Conservation (phyloP, 1,140 invertebrate species). For the Druon quercuslanigerum region DNA sequence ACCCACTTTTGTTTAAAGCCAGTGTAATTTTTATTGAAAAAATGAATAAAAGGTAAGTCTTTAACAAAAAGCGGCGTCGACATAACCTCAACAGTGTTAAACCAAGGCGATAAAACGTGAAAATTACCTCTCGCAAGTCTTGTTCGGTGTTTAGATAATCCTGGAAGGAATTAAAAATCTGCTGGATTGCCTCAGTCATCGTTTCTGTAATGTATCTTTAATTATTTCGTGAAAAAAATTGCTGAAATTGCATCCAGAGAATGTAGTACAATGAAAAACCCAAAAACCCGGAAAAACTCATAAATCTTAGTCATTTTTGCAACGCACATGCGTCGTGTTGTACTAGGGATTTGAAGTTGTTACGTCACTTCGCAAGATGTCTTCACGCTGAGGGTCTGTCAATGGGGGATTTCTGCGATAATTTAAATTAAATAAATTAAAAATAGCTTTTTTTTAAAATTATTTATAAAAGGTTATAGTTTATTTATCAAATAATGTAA, state of each 20-base stretch:
- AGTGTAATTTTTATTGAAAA: neutral
- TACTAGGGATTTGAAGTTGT: too few species aligned
- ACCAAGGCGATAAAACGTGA: slow-evolving; percentile 16
- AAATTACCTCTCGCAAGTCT: slow-evolving; percentile 78
- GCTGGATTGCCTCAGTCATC: slow-evolving; percentile 62
- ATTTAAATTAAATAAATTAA: too few species aligned
- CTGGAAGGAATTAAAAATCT: slow-evolving; percentile 81
- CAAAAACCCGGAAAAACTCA: neutral
- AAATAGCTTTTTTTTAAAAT: too few species aligned
- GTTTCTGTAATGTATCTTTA: slow-evolving; percentile 24
- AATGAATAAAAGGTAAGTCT: neutral
- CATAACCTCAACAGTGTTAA: slow-evolving; percentile 37
- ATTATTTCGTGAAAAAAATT: neutral
- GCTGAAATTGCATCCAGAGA: neutral
- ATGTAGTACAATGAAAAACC: slow-evolving; percentile 31
- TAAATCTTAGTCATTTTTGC: too few species aligned
- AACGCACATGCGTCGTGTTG: too few species aligned
- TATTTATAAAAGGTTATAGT: too few species aligned
- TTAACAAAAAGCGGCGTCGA: slow-evolving; percentile 7
- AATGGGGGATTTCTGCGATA: too few species aligned
- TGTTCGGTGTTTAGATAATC: slow-evolving; percentile 80
- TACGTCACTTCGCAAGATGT: too few species aligned
- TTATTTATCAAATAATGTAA: too few species aligned
- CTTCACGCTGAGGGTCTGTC: too few species aligned
- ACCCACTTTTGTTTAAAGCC: too few species aligned